Conservation (phyloP, 2,888 invertebrate species). For the Andrena bucephala region DNA sequence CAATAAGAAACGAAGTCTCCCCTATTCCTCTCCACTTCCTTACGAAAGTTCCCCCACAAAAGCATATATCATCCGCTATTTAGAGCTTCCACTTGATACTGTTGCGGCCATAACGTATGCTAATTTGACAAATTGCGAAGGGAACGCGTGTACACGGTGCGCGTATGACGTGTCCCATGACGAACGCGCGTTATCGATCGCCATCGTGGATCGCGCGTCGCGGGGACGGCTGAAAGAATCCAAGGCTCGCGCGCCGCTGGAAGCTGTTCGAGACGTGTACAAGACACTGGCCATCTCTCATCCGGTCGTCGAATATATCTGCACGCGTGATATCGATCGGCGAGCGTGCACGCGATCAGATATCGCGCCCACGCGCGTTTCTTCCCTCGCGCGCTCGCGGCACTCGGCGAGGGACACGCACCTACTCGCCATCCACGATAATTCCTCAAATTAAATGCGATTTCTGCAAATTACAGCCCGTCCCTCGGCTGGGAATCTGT, state of each 20-base stretch:
- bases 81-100: not conserved
- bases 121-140: slow-evolving; percentile 59
- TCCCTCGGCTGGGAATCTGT: not conserved
- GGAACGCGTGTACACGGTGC: slow-evolving; percentile 29
- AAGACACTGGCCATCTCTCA: slow-evolving; percentile 60
- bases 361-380: slow-evolving; percentile 61
- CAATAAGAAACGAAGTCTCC: not conserved
- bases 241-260: slow-evolving; percentile 49
- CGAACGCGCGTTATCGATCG: slow-evolving; percentile 51
- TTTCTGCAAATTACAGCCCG: slow-evolving; percentile 17
- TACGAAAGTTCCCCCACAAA: not conserved
- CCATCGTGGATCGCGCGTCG: slow-evolving; percentile 32
- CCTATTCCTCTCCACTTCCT: not conserved
- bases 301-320: slow-evolving; percentile 63
- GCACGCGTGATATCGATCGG: slow-evolving; percentile 62
- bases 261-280: slow-evolving; percentile 48
- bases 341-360: slow-evolving; percentile 61
- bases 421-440: slow-evolving; percentile 2
- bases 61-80: slow-evolving; percentile 2
- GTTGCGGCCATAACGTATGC: slow-evolving; percentile 7
- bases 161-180: slow-evolving; percentile 36
- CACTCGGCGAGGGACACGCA: slow-evolving; percentile 10
- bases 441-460: slow-evolving; percentile 23
- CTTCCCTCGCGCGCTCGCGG: slow-evolving; percentile 5
- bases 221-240: slow-evolving; percentile 32